These are phyloP conservation scores for Caenorhabditis tropicalis DNA, from an alignment of 1,140 invertebrate genomes.

Conservation along the genomic window DNA sequence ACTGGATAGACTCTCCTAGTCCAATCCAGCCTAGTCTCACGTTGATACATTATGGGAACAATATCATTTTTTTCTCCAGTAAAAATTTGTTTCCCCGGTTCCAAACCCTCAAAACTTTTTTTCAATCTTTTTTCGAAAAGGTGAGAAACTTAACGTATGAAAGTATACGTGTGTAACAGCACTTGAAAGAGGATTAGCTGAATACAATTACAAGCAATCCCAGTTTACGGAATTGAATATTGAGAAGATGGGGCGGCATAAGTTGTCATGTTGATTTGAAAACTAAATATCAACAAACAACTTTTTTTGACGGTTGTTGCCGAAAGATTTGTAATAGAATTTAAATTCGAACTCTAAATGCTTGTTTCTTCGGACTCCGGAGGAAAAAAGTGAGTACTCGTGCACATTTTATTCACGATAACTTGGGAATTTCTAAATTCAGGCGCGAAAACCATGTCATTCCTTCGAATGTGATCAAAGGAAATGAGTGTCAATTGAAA, in stretches of 20 bases:
- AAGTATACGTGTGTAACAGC: neutral
- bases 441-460: slow-evolving; percentile 17
- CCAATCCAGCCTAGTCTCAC: too few relatives aligned
- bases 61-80: too few relatives aligned
- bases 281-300: too few relatives aligned
- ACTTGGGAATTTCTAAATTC: neutral
- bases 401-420: too few relatives aligned
- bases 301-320: too few relatives aligned
- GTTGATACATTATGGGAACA: too few relatives aligned
- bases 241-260: slow-evolving; percentile 22
- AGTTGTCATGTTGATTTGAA: too few relatives aligned
- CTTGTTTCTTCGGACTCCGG: neutral
- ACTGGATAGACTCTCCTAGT: too few relatives aligned
- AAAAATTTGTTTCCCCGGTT: too few relatives aligned
- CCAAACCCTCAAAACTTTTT: too few relatives aligned
- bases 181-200: neutral
- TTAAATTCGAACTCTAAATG: neutral
- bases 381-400: neutral
- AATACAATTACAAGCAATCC: slow-evolving; percentile 24
- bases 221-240: slow-evolving; percentile 31
- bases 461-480: neutral
- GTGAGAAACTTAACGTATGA: neutral
- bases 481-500: neutral
- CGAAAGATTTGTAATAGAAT: too few relatives aligned
- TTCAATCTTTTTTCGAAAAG: neutral